Conservation (phyloP, 2,888 invertebrate genomes). For the Parasteatoda lunata region DNA sequence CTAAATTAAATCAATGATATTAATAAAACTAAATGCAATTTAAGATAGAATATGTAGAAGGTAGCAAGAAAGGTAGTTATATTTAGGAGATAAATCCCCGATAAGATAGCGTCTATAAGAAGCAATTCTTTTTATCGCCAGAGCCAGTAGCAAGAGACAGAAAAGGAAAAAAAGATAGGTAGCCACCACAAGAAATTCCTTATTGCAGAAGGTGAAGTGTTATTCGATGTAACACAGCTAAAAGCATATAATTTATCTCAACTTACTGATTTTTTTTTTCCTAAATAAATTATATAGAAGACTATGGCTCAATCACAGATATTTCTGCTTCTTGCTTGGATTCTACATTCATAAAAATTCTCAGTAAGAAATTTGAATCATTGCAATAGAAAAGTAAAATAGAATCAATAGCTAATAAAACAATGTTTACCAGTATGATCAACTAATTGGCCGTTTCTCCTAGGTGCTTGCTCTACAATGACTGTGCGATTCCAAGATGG, state of each 20-base stretch:
- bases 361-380: neutral
- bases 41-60: no score
- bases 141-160: no score
- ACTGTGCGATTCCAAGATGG: constrained; percentile 67
- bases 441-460: constrained; percentile 65
- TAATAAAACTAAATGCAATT: no score
- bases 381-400: neutral
- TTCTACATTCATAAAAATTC: neutral
- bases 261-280: neutral
- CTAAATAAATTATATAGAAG: no score
- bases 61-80: no score
- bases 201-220: neutral
- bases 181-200: constrained; percentile 5
- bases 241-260: neutral
- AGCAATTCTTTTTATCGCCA: no score
- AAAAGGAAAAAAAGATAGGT: neutral
- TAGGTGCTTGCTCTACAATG: constrained; percentile 60
- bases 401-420: neutral
- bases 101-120: no score
- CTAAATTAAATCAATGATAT: no score
- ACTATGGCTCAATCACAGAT: neutral
- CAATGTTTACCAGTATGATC: constrained; percentile 61
- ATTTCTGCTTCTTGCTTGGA: neutral
- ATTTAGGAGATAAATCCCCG: no score
- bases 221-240: neutral